Evolutionary conservation across 2,113 vertebrate species (phyloP).

Genomic region (Etia nguti): DNA sequence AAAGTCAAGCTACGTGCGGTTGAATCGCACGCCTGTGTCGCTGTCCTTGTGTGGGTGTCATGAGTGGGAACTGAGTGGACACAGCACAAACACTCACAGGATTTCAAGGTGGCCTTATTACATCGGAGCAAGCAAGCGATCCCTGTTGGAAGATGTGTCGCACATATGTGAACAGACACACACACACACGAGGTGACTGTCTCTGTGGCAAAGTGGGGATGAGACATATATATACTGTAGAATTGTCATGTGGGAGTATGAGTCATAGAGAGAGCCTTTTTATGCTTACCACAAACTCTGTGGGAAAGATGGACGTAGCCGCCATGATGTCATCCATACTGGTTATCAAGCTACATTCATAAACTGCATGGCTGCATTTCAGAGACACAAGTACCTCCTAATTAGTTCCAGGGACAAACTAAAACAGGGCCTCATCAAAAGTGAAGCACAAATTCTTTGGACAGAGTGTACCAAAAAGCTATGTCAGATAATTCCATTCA

Average conservation of each 20-base stretch:
- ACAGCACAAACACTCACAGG: background rate
- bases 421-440: background rate
- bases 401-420: background rate
- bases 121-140: background rate
- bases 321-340: background rate
- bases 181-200: background rate
- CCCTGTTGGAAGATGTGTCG: conserved; percentile 26
- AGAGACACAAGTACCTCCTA: background rate
- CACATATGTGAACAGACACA: background rate
- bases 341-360: background rate
- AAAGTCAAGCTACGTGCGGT: background rate
- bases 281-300: background rate
- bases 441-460: background rate
- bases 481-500: background rate
- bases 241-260: background rate
- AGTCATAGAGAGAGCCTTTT: background rate
- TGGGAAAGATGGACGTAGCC: background rate
- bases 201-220: background rate
- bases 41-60: conserved; percentile 1
- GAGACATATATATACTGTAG: background rate
- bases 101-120: conserved; percentile 2
- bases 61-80: background rate
- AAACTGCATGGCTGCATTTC: background rate
- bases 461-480: background rate
- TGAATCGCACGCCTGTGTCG: background rate